Base-by-base conservation (phyloP, 2,888 invertebrate species). In the Stenoptilia bipunctidactyla region DNA sequence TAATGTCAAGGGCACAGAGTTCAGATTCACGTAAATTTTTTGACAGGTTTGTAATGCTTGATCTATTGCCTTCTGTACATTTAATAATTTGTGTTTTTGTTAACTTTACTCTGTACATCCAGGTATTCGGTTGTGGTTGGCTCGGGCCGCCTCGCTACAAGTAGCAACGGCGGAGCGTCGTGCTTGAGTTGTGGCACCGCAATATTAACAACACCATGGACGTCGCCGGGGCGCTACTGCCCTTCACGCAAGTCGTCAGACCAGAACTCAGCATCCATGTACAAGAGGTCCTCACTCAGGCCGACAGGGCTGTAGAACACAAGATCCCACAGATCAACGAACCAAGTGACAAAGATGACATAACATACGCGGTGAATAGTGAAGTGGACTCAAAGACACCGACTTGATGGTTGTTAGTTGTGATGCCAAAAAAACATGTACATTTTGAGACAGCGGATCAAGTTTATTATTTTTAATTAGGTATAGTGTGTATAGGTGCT, bases 81-180 rank as follows among this genome's bases (percentile, higher is more conserved):
- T n/a, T n/a, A n/a, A n/a, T n/a, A n/a, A n/a, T n/a, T n/a, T n/a
- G n/a, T n/a, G n/a, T n/a, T n/a, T n/a, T n/a, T n/a, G 1, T 20
- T 20, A 20, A 15, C 13, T 36, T 30, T 15, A 30, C 14, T 34
- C 14, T 1, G 10, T 34, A 13, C n/a, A 12, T 15, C 2, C 86
- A 91, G 80, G 77, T 90, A 58, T 87, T 90, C 79, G 89, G 89
- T 38, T 90, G 90, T 66, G 88, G 89, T 37, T 89, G 89, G 88
- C 82, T 90, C 39, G 90, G 88, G 0, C 87, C 88, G 14, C 84
- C 86, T 12, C 71, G 86, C 50, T 88, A 87, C 77, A 88, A 88
- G 87, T 88, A 88, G 87, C 87, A 86, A 68, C 76, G 85, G 75
- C 79, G 84, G 53, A 84, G 85, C 65, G 82, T 85, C 58, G 84